These are phyloP conservation scores for Pseudopodoces humilis DNA, from an alignment of 2,113 vertebrate genomes.

Conservation along the genomic window DNA sequence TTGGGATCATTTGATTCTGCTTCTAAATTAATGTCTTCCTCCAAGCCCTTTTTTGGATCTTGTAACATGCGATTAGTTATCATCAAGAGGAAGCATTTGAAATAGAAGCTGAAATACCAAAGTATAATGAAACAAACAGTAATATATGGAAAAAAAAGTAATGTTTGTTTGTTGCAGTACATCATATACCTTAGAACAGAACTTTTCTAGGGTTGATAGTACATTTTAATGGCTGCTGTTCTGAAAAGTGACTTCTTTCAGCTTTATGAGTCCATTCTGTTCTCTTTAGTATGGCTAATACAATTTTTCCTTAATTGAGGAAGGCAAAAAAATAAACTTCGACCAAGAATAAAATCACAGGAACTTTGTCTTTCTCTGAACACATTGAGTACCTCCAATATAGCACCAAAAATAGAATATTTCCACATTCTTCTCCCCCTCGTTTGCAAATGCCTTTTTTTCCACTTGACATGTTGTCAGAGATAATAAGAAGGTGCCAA, in stretches of 20 bases:
- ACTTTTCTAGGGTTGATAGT: background rate
- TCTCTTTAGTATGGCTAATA: background rate
- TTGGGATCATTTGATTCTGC: background rate
- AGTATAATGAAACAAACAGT: background rate
- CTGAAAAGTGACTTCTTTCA: background rate
- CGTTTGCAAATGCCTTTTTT: slow-evolving; percentile 13
- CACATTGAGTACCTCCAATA: background rate
- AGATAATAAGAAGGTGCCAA: slow-evolving; percentile 27
- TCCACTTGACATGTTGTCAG: background rate
- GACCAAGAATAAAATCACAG: background rate
- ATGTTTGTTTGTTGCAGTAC: background rate
- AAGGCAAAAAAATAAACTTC: background rate
- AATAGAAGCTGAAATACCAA: background rate
- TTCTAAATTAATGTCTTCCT: background rate
- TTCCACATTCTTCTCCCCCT: background rate
- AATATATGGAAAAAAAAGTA: background rate
- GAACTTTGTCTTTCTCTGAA: background rate
- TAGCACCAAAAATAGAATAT: background rate
- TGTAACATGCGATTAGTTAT: background rate
- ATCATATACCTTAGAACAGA: background rate
- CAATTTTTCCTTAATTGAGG: background rate
- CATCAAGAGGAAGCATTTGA: background rate
- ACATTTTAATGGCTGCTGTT: background rate
- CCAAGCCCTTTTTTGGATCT: background rate
- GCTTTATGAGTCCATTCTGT: background rate